Evolutionary conservation across 2,113 vertebrate genomes (phyloP).

Genomic region (Urocynchramus pylzowi): DNA sequence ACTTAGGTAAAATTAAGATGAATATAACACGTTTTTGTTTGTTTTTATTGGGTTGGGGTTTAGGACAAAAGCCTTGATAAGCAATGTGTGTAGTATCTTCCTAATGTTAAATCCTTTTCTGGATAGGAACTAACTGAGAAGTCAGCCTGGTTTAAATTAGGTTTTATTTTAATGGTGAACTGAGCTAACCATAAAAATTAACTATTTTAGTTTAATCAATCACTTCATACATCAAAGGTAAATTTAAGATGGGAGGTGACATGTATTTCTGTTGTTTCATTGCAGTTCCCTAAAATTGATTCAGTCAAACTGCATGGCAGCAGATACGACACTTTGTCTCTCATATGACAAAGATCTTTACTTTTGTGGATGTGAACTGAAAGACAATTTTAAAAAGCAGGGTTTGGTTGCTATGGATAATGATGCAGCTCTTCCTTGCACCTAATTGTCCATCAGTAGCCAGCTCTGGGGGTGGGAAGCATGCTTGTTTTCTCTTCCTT

Average conservation of each 20-base stretch:
- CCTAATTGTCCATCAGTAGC: neutral
- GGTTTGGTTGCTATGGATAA: neutral
- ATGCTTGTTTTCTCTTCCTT: neutral
- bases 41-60: neutral
- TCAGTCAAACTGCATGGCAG: neutral
- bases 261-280: neutral
- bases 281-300: neutral
- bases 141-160: neutral
- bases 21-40: neutral
- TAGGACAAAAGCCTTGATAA: neutral
- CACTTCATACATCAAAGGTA: neutral
- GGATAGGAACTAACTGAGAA: neutral
- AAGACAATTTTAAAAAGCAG: neutral
- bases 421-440: neutral
- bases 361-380: neutral
- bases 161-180: neutral
- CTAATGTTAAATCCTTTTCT: neutral
- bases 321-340: fast-evolving
- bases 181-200: neutral
- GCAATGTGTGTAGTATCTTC: neutral
- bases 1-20: neutral
- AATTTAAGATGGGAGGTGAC: neutral
- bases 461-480: neutral
- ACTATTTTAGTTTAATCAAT: neutral
- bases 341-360: neutral